Conservation (phyloP, 92 coral and sea anemone genomes). For the Epizoanthus rinbou region DNA sequence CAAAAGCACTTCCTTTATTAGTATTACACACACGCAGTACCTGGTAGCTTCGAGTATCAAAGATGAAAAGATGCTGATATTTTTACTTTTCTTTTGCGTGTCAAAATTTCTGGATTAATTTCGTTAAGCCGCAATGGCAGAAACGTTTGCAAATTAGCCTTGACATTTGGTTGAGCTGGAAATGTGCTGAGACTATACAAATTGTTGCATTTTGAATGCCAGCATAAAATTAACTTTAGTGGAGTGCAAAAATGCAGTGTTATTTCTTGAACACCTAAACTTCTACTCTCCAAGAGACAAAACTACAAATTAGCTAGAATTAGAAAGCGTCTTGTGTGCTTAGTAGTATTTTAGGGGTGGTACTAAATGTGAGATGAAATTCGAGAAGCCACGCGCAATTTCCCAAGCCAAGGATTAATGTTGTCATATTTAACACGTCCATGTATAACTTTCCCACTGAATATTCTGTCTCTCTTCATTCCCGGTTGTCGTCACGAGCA, state of each 20-base stretch:
- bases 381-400: slow-evolving; percentile 2
- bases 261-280: neutral
- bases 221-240: neutral
- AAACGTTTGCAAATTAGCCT: slow-evolving; percentile 29
- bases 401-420: neutral
- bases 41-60: neutral
- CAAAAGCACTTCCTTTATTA: neutral
- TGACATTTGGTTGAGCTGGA: neutral
- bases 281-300: neutral
- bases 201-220: neutral
- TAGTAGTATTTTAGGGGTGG: slow-evolving; percentile 18
- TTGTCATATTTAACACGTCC: slow-evolving; percentile 11
- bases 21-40: neutral
- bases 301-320: neutral
- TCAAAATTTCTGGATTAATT: slow-evolving; percentile 4
- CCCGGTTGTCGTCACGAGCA: neutral
- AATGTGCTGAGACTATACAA: neutral
- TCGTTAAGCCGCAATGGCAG: slow-evolving; percentile 28
- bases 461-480: neutral
- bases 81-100: neutral
- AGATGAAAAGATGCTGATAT: neutral
- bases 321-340: neutral
- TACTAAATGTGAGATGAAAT: slow-evolving; percentile 12
- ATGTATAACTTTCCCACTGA: neutral
- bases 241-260: neutral